Evolutionary conservation across 2,797 vertebrate genomes (phyloP).

Genomic region (Sciurus carolinensis): DNA sequence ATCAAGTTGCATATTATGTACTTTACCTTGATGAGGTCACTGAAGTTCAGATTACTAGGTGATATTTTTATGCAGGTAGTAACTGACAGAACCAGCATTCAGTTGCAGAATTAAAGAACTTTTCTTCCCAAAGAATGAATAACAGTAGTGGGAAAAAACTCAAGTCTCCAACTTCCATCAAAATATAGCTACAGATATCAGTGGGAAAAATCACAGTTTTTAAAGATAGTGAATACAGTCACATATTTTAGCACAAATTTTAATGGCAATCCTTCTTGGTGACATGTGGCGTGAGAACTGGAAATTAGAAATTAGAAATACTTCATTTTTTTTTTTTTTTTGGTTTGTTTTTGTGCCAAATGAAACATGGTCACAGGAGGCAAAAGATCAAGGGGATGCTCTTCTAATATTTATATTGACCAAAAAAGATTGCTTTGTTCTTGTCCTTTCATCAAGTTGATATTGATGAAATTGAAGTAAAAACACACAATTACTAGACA

Average conservation of each 20-base stretch:
- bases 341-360: background rate
- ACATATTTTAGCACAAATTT: background rate
- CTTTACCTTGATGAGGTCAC: background rate
- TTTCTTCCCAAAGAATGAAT: background rate
- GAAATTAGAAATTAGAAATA: slow-evolving; percentile 6
- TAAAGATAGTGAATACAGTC: background rate
- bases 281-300: background rate
- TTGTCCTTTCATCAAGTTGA: slow-evolving; percentile 2
- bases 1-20: background rate
- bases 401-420: slow-evolving; percentile 8
- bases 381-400: background rate
- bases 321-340: background rate
- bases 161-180: background rate
- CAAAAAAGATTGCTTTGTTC: slow-evolving; percentile 2
- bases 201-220: background rate
- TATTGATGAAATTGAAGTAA: slow-evolving; percentile 56
- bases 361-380: background rate
- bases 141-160: accelerated
- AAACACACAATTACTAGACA: background rate
- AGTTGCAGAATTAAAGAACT: background rate
- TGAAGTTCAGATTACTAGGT: background rate
- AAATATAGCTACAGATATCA: background rate
- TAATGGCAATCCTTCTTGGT: background rate
- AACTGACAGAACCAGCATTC: background rate
- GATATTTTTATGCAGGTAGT: background rate